A percentile compares a stretch with the other conserved stretches of the same genome.
These are phyloP conservation scores for Jordanella pulchra DNA, from an alignment of 2,797 vertebrate species.

Conservation along the genomic window DNA sequence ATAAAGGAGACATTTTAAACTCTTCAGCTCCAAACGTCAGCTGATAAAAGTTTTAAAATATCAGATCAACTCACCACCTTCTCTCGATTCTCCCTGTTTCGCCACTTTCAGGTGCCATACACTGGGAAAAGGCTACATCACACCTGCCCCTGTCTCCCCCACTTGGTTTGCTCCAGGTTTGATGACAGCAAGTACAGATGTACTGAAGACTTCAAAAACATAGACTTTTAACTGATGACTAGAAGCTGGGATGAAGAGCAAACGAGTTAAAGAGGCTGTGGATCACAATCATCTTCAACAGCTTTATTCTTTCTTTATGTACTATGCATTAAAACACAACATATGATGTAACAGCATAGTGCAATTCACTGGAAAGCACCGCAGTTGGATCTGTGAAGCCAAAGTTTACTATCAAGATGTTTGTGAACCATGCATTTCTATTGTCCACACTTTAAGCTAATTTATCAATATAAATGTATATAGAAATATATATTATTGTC, in stretches of 20 bases:
- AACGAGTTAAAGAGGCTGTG: conserved; percentile 32
- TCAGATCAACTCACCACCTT: conserved; percentile 1
- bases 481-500: conserved; percentile 35
- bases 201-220: conserved; percentile 85
- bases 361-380: conserved; percentile 12
- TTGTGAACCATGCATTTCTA: conserved; percentile 35
- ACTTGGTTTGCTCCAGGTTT: conserved; percentile 82
- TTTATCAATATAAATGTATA: conserved; percentile 50
- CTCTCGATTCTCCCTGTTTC: background rate
- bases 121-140: conserved; percentile 86
- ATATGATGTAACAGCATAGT: conserved; percentile 2
- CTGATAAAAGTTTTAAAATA: conserved; percentile 30
- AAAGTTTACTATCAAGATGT: conserved; percentile 1
- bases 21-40: conserved; percentile 19
- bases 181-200: conserved; percentile 84
- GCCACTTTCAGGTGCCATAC: conserved; percentile 83
- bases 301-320: conserved; percentile 46
- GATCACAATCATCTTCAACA: conserved; percentile 31
- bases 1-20: conserved; percentile 28
- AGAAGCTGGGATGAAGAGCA: conserved; percentile 7
- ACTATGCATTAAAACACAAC: conserved; percentile 45
- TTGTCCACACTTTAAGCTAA: conserved; percentile 35
- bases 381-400: conserved; percentile 20
- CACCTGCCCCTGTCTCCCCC: conserved; percentile 87
- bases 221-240: conserved; percentile 78